phyloP scores from a whole-genome alignment of 2,113 vertebrate genomes.

The Cynocephalus volans region DNA sequence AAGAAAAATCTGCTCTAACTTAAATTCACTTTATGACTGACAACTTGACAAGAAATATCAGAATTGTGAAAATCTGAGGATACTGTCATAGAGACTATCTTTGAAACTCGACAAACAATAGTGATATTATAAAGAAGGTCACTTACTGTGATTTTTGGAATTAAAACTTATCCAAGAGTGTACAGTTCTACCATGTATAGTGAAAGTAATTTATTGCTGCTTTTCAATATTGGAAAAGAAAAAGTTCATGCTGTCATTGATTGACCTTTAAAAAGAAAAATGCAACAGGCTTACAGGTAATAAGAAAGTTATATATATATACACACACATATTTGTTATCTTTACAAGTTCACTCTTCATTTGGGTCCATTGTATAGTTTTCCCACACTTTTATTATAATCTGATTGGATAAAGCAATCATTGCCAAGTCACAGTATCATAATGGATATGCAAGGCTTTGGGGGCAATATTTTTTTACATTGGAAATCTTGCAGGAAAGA shows the following conservation, averaged over 20 bases:
- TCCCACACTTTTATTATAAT: conserved; percentile 60
- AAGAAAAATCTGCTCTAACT: conserved; percentile 79
- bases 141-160: conserved; percentile 87
- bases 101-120: conserved; percentile 85
- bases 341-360: conserved; percentile 73
- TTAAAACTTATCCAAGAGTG: conserved; percentile 86
- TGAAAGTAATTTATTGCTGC: conserved; percentile 87
- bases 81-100: conserved; percentile 77
- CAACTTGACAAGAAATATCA: conserved; percentile 82
- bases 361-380: conserved; percentile 60
- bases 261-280: conserved; percentile 91
- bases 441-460: neutral
- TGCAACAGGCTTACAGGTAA: conserved; percentile 83
- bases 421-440: conserved; percentile 26
- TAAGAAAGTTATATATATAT: conserved; percentile 82
- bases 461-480: neutral
- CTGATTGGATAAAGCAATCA: conserved; percentile 64
- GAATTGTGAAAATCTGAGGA: conserved; percentile 75
- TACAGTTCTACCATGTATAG: conserved; percentile 80
- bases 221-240: conserved; percentile 86
- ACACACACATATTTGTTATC: neutral
- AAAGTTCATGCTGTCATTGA: conserved; percentile 89
- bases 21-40: conserved; percentile 78
- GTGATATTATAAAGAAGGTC: conserved; percentile 87
- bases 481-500: neutral